Evolutionary conservation across 37 sponge, comb jelly and placozoan species (phyloP).

Genomic region (Aphrocallistes beatrix): DNA sequence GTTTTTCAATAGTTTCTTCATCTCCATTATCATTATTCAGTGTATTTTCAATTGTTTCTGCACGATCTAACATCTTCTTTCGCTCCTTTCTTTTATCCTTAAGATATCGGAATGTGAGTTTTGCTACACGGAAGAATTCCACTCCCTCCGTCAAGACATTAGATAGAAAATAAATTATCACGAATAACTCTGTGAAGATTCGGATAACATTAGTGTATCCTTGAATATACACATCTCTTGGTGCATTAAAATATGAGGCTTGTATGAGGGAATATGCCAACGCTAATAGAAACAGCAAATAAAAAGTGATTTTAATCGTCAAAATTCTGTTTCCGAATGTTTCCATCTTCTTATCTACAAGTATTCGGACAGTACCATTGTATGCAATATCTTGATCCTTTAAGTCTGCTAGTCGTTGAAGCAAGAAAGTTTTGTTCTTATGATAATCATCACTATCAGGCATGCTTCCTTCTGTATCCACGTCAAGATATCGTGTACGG

Average conservation of each 20-base stretch:
- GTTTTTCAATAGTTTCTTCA: not conserved
- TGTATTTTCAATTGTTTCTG: not conserved
- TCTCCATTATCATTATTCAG: not conserved
- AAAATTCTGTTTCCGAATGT: not conserved
- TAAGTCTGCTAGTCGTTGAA: not conserved
- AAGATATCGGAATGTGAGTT: not conserved
- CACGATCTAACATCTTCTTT: not conserved
- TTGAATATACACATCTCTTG: not conserved
- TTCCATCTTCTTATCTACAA: not conserved
- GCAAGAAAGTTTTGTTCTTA: not conserved
- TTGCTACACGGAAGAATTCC: not conserved
- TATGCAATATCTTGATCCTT: not conserved
- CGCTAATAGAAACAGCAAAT: not conserved
- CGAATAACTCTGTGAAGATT: not conserved
- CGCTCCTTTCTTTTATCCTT: not conserved
- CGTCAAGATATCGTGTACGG: not conserved
- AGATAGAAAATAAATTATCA: not conserved
- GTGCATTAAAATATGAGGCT: not conserved
- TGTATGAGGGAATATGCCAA: not conserved
- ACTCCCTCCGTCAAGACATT: not conserved
- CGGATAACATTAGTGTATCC: not conserved
- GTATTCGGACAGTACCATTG: not conserved
- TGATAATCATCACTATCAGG: not conserved
- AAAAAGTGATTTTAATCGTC: not conserved
- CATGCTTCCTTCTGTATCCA: not conserved